phyloP scores from a whole-genome alignment of 2,888 invertebrate genomes.

The Neoscelio sp. region DNA sequence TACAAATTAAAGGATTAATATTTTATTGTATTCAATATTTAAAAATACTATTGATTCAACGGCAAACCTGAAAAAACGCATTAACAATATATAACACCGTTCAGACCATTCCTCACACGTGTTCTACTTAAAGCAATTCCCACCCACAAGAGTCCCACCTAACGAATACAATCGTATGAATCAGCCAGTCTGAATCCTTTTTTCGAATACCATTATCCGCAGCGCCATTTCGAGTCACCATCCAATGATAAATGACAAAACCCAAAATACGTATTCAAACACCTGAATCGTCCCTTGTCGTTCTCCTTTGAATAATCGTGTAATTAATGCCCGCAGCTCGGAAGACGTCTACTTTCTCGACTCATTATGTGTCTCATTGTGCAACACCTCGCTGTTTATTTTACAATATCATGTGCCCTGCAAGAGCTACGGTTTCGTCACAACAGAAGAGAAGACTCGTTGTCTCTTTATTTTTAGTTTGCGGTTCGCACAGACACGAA shows the following conservation, averaged over 20 bases:
- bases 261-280: neutral
- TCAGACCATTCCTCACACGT: neutral
- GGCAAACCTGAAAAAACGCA: too few relatives aligned
- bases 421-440: slow-evolving; percentile 9
- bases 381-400: slow-evolving; percentile 5
- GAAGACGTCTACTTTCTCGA: slow-evolving; percentile 1
- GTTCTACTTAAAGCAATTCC: neutral
- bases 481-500: slow-evolving; percentile 8
- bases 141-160: neutral
- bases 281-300: neutral
- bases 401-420: neutral
- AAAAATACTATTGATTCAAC: too few relatives aligned
- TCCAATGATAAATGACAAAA: neutral
- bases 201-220: neutral
- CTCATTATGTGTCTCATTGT: slow-evolving; percentile 12
- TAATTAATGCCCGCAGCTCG: slow-evolving; percentile 6
- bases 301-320: neutral
- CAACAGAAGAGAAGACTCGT: neutral
- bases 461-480: slow-evolving; percentile 21
- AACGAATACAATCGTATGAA: neutral
- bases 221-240: too few relatives aligned
- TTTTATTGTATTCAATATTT: too few relatives aligned
- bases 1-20: too few relatives aligned
- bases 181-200: neutral
- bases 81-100: neutral